These are phyloP conservation scores for Nesospiza acunhae DNA, from an alignment of 2,113 vertebrate genomes.

Conservation along the genomic window DNA sequence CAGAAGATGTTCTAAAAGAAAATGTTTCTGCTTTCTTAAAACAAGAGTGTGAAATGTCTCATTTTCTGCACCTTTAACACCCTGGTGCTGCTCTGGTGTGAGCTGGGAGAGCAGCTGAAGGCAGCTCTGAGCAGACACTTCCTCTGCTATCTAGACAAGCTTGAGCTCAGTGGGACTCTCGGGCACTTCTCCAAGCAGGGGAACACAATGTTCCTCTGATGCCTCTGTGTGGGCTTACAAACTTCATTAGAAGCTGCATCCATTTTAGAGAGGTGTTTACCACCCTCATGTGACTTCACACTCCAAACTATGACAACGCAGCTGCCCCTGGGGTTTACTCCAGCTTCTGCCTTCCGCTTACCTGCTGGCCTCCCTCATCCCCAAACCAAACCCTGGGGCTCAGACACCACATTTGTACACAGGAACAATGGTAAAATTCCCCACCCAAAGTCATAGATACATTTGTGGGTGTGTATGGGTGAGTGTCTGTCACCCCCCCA, in stretches of 20 bases:
- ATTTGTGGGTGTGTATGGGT: too few relatives aligned
- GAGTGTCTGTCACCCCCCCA: background rate
- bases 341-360: background rate
- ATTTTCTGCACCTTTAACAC: background rate
- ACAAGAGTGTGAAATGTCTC: background rate
- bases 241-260: background rate
- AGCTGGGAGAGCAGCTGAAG: background rate
- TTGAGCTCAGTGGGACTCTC: background rate
- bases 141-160: background rate
- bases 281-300: background rate
- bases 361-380: background rate
- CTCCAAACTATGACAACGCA: background rate
- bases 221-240: background rate
- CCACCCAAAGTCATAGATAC: background rate
- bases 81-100: background rate
- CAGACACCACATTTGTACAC: background rate
- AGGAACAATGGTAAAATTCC: background rate
- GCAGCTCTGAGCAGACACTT: background rate
- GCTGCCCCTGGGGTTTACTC: background rate
- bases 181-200: constrained; percentile 36
- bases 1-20: background rate
- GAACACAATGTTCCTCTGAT: constrained; percentile 21
- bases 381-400: background rate
- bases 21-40: background rate
- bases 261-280: background rate